phyloP scores from a whole-genome alignment of 2,888 invertebrate species.

The Thera britannica region DNA sequence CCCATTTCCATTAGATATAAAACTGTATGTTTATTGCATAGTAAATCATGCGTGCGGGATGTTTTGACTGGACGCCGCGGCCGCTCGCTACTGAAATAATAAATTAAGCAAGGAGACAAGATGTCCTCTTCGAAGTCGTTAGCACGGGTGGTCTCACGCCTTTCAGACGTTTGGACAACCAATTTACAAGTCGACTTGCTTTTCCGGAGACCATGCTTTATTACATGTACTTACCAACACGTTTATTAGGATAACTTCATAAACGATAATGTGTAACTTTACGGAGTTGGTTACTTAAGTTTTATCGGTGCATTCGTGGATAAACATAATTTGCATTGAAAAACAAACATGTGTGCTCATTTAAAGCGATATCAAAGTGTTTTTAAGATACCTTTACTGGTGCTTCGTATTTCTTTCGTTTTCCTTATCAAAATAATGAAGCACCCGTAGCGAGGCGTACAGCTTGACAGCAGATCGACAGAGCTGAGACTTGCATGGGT shows the following conservation, averaged over 20 bases:
- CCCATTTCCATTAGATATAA: constrained; percentile 82
- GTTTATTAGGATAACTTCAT: constrained; percentile 18
- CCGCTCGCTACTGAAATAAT: constrained; percentile 78
- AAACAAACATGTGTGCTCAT: constrained; percentile 17
- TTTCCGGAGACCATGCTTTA: constrained; percentile 33
- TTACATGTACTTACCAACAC: not conserved
- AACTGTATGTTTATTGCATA: constrained; percentile 75
- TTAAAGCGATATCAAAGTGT: not conserved
- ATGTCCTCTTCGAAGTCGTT: constrained; percentile 68
- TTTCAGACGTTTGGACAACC: constrained; percentile 51
- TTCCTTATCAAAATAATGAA: not conserved
- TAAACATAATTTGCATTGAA: constrained; percentile 16
- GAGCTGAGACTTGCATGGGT: not conserved
- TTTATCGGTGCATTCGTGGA: constrained; percentile 8
- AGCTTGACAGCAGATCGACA: not conserved
- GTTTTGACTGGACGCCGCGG: constrained; percentile 75
- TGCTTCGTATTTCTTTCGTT: not conserved
- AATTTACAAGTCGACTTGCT: constrained; percentile 59
- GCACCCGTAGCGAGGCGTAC: not conserved
- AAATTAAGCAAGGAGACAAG: constrained; percentile 77
- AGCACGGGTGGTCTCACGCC: constrained; percentile 74
- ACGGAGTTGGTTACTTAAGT: constrained; percentile 10
- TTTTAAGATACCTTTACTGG: not conserved
- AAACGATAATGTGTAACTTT: constrained; percentile 13
- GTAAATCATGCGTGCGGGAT: constrained; percentile 81